phyloP scores from a whole-genome alignment of 1,140 invertebrate species.

The Prorops nasuta region DNA sequence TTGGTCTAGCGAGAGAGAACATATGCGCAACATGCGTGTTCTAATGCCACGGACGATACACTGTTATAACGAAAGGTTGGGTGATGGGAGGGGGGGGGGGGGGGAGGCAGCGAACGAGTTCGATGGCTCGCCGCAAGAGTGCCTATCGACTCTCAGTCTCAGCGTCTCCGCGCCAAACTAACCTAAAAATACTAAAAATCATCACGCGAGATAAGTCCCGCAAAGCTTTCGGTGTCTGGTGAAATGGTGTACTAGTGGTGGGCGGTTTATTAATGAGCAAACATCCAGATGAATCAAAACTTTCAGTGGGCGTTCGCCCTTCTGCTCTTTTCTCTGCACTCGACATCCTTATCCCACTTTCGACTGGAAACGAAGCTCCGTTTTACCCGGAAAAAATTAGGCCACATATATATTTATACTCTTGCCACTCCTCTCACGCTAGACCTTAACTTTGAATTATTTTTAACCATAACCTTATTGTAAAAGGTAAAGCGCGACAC shows the following conservation, averaged over 20 bases:
- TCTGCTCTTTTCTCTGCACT: too few species aligned
- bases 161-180: background rate
- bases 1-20: background rate
- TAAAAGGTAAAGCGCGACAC: too few species aligned
- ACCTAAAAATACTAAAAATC: constrained; percentile 38
- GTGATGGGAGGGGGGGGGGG: too few species aligned
- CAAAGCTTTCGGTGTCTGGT: constrained; percentile 15
- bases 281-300: constrained; percentile 38
- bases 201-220: constrained; percentile 38
- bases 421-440: too few species aligned
- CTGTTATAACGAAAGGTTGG: too few species aligned
- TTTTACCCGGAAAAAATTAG: too few species aligned
- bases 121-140: constrained; percentile 15
- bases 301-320: constrained; percentile 29
- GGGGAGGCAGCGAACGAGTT: too few species aligned
- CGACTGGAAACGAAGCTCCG: too few species aligned
- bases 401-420: too few species aligned
- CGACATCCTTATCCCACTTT: too few species aligned
- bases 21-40: constrained; percentile 26
- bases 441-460: too few species aligned
- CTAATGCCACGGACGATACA: constrained; percentile 14
- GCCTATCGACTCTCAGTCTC: constrained; percentile 3
- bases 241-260: constrained; percentile 32
- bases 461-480: too few species aligned
- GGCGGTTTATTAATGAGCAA: constrained; percentile 41